Evolutionary conservation across 1,140 invertebrate genomes (phyloP), one percentile per base, ranked within the genome.

Genomic region (Carposina sasakii): DNA sequence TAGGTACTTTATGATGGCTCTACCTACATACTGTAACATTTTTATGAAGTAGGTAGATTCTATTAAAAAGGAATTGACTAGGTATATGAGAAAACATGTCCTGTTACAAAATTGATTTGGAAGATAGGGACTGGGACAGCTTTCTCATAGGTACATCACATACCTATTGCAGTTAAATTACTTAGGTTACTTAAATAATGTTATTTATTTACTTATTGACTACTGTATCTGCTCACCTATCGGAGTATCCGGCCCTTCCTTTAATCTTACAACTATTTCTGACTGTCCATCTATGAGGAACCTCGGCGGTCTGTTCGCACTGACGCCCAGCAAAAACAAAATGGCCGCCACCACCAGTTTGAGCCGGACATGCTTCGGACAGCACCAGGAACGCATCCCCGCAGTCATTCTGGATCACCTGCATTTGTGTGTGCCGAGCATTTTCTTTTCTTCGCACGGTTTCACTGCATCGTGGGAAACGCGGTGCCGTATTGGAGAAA

Each of bases 221-320:
- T n/a, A n/a, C n/a, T n/a, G n/a, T n/a, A n/a, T 34, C 39, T 58
- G 41, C 91, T 90, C 84, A 95, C 94, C 94, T 58, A 93, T 89
- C 60, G 93, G 92, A 28, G 94, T 96, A 63, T 94, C 94, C 37
- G 90, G 86, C 31, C 93, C 94, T 87, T 97, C 94, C 76, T 94
- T 95, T 57, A 96, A 86, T 67, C 94, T 89, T 58, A 96, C 87
- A 47, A 97, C 92, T 60, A 97, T 96, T 88, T 96, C 94, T 48
- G 93, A 93, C 81, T 95, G 93, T 50, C 93, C 93, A 64, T 96
- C 91, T 66, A 92, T 94, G 39, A 96, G 85, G 76, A 96, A 95
- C 40, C 92, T 87, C 1, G 94, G 93, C 20, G 94, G 93, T 60
- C 89, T 89, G 87, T 96, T 95, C 28, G 85, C 84, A n/a, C 73